Conservation (phyloP, 2,797 vertebrate genomes). For the Petrocephalus schoutedeni region DNA sequence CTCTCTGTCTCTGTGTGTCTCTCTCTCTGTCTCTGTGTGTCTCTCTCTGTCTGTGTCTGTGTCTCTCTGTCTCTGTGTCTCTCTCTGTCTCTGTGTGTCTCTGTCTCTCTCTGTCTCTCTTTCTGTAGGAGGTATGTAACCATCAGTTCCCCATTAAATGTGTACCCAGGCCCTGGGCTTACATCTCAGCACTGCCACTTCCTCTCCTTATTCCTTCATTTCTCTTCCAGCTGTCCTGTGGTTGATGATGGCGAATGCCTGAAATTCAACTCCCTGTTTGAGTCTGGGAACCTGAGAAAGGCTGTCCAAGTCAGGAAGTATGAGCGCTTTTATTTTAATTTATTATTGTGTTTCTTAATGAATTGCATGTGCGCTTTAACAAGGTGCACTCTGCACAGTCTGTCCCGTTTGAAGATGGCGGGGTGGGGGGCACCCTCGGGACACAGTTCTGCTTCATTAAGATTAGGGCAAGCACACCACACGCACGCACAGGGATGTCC, state of each 20-base stretch:
- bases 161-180: background rate
- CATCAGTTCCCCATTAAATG: background rate
- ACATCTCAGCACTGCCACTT: background rate
- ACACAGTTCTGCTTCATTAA: background rate
- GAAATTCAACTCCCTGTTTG: constrained; percentile 97
- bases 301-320: constrained; percentile 95
- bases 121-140: background rate
- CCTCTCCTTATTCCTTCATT: background rate
- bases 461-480: background rate
- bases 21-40: too few species aligned
- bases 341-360: background rate
- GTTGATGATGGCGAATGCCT: constrained; percentile 79
- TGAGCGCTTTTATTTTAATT: constrained; percentile 45
- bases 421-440: background rate
- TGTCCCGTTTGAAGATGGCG: background rate
- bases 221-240: constrained; percentile 66
- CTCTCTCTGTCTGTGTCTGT: too few species aligned
- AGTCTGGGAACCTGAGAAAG: constrained; percentile 95
- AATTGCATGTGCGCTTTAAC: background rate
- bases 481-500: background rate
- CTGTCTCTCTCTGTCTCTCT: background rate
- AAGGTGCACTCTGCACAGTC: background rate
- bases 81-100: background rate
- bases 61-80: too few species aligned
- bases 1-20: too few species aligned